Conservation (phyloP, 2,888 invertebrate species). For the Drosophila borealis region DNA sequence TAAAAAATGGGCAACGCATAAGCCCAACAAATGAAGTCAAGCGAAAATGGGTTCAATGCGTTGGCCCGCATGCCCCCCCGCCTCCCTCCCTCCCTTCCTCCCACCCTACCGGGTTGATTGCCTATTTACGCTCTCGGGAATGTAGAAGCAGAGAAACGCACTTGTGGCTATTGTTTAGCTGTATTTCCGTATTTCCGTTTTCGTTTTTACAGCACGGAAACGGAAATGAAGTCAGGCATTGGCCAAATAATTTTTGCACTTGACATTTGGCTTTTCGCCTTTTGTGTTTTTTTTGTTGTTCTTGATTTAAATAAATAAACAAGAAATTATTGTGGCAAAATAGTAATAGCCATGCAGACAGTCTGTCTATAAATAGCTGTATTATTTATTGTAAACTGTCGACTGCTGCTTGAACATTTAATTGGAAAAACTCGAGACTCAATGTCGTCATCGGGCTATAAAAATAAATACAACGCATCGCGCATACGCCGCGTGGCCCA, state of each 20-base stretch:
- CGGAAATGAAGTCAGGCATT: slow-evolving; percentile 69
- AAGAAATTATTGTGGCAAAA: slow-evolving; percentile 24
- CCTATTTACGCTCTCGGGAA: slow-evolving; percentile 18
- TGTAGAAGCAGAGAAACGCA: slow-evolving; percentile 6
- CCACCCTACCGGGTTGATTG: slow-evolving; percentile 2
- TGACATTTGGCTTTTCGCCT: slow-evolving; percentile 33
- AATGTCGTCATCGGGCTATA: slow-evolving; percentile 73
- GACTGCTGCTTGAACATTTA: slow-evolving; percentile 56
- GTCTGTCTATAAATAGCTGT: slow-evolving; percentile 44
- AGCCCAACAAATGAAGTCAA: slow-evolving; percentile 65
- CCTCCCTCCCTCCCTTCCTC: neutral
- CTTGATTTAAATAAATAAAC: slow-evolving; percentile 29
- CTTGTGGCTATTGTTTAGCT: slow-evolving; percentile 55
- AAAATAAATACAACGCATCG: slow-evolving; percentile 62
- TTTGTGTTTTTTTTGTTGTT: slow-evolving; percentile 8
- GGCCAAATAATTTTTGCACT: slow-evolving; percentile 30
- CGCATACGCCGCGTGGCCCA: slow-evolving; percentile 44
- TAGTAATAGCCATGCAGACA: slow-evolving; percentile 34
- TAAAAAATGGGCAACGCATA: slow-evolving; percentile 21
- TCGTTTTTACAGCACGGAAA: slow-evolving; percentile 46
- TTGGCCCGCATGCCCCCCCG: slow-evolving; percentile 2
- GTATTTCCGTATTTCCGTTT: slow-evolving; percentile 29
- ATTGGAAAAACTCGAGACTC: slow-evolving; percentile 69
- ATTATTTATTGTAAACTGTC: slow-evolving; percentile 43
- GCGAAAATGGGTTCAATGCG: slow-evolving; percentile 65